Evolutionary conservation across 2,113 vertebrate species (phyloP).

Genomic region (Kobus ellipsiprymnus): DNA sequence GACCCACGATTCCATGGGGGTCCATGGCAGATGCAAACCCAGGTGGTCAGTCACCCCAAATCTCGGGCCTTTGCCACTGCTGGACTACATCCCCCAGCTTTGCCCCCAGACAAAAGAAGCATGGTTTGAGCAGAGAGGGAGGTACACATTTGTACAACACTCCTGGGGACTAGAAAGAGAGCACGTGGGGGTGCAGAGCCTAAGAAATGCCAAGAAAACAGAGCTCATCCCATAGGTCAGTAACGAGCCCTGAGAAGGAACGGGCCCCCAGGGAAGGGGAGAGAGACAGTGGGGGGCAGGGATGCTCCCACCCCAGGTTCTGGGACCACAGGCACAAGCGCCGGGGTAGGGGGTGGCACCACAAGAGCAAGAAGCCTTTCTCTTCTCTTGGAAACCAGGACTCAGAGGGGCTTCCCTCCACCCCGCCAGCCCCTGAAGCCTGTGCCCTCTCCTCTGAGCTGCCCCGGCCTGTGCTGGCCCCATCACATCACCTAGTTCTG

Average conservation of each 20-base stretch:
- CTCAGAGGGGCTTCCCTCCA: neutral
- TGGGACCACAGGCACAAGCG: neutral
- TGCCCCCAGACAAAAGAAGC: neutral
- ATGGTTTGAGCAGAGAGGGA: neutral
- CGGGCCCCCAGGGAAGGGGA: neutral
- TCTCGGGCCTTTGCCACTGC: neutral
- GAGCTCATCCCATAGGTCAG: neutral
- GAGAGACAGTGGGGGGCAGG: neutral
- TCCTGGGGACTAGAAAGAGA: neutral
- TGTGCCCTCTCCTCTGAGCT: neutral
- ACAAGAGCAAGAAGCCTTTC: neutral
- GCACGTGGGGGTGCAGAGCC: neutral
- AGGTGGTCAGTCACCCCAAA: neutral
- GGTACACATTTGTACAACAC: neutral
- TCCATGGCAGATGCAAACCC: neutral
- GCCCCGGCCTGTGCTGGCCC: neutral
- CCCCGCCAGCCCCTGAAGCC: neutral
- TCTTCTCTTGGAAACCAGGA: neutral
- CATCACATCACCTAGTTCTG: neutral
- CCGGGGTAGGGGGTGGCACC: rapidly evolving
- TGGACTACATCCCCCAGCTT: neutral
- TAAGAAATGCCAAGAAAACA: neutral
- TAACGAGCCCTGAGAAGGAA: neutral
- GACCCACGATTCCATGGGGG: neutral
- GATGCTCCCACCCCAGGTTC: neutral